phyloP scores from a whole-genome alignment of 2,113 vertebrate genomes.

The Brachionichthys hirsutus region DNA sequence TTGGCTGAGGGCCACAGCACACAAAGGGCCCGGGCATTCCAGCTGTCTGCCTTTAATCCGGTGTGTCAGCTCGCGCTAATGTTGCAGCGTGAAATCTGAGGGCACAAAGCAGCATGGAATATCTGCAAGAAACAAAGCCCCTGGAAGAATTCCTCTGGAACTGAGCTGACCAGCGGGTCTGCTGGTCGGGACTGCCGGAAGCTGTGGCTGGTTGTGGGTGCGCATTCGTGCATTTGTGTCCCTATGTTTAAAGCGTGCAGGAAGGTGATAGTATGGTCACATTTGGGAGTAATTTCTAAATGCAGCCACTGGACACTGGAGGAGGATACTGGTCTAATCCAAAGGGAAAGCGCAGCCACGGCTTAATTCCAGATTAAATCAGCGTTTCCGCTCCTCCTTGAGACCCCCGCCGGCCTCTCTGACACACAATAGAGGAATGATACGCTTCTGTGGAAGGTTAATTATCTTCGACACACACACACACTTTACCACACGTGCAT shows the following conservation, averaged over 20 bases:
- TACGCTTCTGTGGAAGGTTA: slow-evolving; percentile 71
- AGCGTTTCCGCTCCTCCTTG: slow-evolving; percentile 72
- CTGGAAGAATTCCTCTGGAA: slow-evolving; percentile 91
- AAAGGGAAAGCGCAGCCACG: slow-evolving; percentile 49
- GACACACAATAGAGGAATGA: slow-evolving; percentile 73
- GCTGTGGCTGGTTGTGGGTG: slow-evolving; percentile 11
- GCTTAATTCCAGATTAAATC: slow-evolving; percentile 70
- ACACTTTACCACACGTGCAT: slow-evolving; percentile 32
- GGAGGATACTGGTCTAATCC: slow-evolving; percentile 47
- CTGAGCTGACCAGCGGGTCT: slow-evolving; percentile 57
- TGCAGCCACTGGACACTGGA: slow-evolving; percentile 25
- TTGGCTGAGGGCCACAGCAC: slow-evolving; percentile 91
- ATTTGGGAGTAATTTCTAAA: slow-evolving; percentile 26
- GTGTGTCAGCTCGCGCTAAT: slow-evolving; percentile 99
- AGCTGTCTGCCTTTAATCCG: slow-evolving; percentile 99
- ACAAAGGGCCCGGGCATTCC: slow-evolving; percentile 98
- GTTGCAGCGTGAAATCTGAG: slow-evolving; percentile 97
- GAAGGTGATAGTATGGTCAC: slow-evolving; percentile 34
- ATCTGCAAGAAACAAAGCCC: slow-evolving; percentile 85
- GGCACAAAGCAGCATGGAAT: slow-evolving; percentile 91
- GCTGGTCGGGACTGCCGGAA: slow-evolving; percentile 75
- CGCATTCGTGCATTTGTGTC: slow-evolving; percentile 49
- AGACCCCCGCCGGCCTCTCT: slow-evolving; percentile 53
- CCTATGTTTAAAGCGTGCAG: slow-evolving; percentile 6
- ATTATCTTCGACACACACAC: slow-evolving; percentile 70